phyloP scores from a whole-genome alignment of 2,113 vertebrate genomes.

The Scomber colias region DNA sequence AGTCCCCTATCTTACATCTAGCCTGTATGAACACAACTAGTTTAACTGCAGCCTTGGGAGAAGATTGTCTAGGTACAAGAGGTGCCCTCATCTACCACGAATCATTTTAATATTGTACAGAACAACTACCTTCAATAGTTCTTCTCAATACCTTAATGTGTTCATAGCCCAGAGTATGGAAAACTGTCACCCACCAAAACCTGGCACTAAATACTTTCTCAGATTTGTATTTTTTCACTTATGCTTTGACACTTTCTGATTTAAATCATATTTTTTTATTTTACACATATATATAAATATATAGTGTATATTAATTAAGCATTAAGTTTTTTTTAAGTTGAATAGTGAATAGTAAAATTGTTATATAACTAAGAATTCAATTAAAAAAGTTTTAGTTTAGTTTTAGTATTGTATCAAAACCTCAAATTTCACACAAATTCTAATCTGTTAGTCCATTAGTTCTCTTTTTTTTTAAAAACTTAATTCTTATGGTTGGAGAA shows the following conservation, averaged over 20 bases:
- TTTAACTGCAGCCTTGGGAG: slow-evolving; percentile 31
- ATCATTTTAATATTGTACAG: neutral
- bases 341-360: too few species aligned
- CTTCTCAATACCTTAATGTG: neutral
- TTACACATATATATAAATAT: too few species aligned
- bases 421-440: neutral
- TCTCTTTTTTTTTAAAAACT: neutral
- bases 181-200: neutral
- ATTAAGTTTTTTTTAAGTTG: too few species aligned
- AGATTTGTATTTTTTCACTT: neutral
- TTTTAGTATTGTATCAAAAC: too few species aligned
- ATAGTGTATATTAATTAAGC: too few species aligned
- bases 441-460: neutral
- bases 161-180: neutral
- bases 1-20: slow-evolving; percentile 63
- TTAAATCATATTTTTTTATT: too few species aligned
- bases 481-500: slow-evolving; percentile 1
- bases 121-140: too few species aligned
- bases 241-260: neutral
- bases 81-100: neutral
- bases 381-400: too few species aligned
- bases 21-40: slow-evolving; percentile 42
- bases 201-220: neutral
- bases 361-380: neutral
- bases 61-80: slow-evolving; percentile 25